Conservation (phyloP, 2,888 invertebrate species). For the Rambutsinella grinnellia region DNA sequence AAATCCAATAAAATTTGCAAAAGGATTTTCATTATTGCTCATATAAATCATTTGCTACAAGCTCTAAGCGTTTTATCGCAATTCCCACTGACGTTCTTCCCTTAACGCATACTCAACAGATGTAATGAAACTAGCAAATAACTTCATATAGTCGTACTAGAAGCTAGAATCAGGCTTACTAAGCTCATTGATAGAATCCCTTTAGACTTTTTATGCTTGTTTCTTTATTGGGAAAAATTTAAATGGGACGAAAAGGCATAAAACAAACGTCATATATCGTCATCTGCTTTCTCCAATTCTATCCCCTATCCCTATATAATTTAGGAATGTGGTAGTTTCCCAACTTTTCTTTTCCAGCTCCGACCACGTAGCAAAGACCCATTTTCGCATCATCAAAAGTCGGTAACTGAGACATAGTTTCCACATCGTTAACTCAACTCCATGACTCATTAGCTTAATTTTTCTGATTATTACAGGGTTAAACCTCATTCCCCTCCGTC, state of each 20-base stretch:
- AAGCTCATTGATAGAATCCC: no score
- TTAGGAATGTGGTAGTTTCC: no score
- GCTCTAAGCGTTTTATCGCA: slow-evolving; percentile 29
- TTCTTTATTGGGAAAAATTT: no score
- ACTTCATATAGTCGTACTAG: no score
- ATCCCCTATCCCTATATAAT: no score
- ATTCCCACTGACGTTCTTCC: not conserved
- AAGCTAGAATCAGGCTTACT: no score
- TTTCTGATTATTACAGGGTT: slow-evolving; percentile 39
- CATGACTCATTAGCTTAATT: slow-evolving; percentile 51
- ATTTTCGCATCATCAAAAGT: slow-evolving; percentile 43
- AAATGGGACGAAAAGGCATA: no score
- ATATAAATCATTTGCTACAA: slow-evolving; percentile 46
- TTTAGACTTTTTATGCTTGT: no score
- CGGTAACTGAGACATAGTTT: slow-evolving; percentile 47
- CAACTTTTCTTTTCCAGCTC: no score
- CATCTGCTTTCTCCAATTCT: no score
- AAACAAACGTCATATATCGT: no score
- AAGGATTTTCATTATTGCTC: slow-evolving; percentile 47
- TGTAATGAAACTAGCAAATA: slow-evolving; percentile 3
- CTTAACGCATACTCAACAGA: no score
- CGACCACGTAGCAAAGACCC: not conserved
- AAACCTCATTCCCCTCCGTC: slow-evolving; percentile 28
- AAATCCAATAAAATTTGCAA: slow-evolving; percentile 50
- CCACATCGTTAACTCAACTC: slow-evolving; percentile 46